These are phyloP conservation scores for Heterotilapia buettikoferi DNA, from an alignment of 2,113 vertebrate species.

Conservation along the genomic window DNA sequence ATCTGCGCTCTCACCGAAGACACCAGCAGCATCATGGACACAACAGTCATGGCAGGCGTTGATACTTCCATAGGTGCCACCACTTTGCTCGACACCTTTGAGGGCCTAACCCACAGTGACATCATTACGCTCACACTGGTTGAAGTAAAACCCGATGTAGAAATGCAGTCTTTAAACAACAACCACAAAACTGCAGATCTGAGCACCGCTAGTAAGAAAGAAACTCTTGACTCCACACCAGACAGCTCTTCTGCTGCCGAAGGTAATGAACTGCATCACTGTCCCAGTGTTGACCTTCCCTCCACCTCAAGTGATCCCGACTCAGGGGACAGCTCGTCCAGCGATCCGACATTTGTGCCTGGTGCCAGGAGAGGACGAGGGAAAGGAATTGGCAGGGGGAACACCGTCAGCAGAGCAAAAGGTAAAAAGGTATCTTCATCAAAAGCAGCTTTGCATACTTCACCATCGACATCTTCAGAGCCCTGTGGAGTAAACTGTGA, in stretches of 20 bases:
- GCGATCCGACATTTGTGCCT: slow-evolving; percentile 2
- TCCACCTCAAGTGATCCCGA: background rate
- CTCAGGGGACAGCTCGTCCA: background rate
- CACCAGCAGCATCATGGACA: background rate
- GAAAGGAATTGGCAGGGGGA: background rate
- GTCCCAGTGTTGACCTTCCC: background rate
- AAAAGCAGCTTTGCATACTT: background rate
- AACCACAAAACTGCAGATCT: background rate
- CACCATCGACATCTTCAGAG: background rate
- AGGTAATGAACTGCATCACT: background rate
- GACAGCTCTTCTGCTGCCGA: slow-evolving; percentile 13
- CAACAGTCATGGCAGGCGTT: background rate
- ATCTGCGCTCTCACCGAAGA: slow-evolving; percentile 11
- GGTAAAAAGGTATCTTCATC: background rate
- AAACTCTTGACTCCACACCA: background rate
- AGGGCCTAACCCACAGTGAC: slow-evolving; percentile 62
- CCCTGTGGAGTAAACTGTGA: background rate
- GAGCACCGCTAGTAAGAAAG: background rate
- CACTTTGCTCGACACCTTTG: slow-evolving; percentile 56
- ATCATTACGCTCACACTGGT: slow-evolving; percentile 74
- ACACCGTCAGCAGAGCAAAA: background rate
- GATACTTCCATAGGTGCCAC: slow-evolving; percentile 55
- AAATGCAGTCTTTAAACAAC: slow-evolving; percentile 15
- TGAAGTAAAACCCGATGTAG: slow-evolving; percentile 49
- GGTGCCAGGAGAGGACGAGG: background rate